These are phyloP conservation scores for Gallinago undulata DNA, from an alignment of 2,113 vertebrate species.

Conservation along the genomic window DNA sequence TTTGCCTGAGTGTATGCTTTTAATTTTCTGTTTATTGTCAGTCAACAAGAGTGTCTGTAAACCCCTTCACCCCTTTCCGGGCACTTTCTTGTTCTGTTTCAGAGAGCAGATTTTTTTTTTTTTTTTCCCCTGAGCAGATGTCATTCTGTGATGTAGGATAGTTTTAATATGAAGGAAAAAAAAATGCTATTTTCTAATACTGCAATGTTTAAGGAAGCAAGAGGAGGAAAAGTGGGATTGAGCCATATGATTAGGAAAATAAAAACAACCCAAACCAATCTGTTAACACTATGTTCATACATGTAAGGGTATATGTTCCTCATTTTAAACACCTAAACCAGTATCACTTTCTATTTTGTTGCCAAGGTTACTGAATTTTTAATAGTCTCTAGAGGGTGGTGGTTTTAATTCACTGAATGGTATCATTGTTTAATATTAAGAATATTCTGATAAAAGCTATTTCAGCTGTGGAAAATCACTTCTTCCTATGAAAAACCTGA, in stretches of 20 bases:
- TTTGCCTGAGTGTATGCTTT: conserved; percentile 6
- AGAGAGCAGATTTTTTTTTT: neutral
- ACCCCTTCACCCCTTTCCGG: neutral
- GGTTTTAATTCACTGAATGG: neutral
- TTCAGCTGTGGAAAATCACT: neutral
- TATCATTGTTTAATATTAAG: neutral
- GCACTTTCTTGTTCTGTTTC: neutral
- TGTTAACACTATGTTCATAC: conserved; percentile 23
- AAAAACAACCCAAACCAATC: neutral
- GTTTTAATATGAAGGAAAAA: neutral
- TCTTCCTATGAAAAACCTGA: neutral
- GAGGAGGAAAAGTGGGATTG: neutral
- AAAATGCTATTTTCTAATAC: neutral
- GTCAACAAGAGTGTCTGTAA: neutral
- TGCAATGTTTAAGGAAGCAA: neutral
- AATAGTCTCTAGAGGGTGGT: neutral
- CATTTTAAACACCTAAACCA: neutral
- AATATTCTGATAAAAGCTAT: neutral
- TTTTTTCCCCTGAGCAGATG: neutral
- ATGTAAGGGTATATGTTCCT: neutral
- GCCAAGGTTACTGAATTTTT: conserved; percentile 56
- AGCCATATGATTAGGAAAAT: neutral
- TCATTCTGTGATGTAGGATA: neutral
- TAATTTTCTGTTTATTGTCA: conserved; percentile 29
- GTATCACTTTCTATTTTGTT: conserved; percentile 30